Conservation (phyloP, 2,797 vertebrate genomes). For the Menidia menidia region DNA sequence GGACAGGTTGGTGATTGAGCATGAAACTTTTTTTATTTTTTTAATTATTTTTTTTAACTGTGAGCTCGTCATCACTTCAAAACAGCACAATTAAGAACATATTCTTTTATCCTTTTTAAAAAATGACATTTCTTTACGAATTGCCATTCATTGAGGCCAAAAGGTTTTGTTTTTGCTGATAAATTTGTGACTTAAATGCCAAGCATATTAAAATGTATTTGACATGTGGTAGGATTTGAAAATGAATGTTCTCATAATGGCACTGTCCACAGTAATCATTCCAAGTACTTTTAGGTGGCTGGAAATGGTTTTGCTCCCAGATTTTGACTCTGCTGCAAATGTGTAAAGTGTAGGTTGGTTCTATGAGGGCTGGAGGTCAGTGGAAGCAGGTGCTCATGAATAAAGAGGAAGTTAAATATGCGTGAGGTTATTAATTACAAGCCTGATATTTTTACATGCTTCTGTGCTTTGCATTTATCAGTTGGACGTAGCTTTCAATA, state of each 20-base stretch:
- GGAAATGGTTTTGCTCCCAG: conserved; percentile 28
- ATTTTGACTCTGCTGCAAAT: conserved; percentile 35
- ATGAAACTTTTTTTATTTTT: neutral
- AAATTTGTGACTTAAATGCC: conserved; percentile 14
- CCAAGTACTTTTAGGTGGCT: conserved; percentile 34
- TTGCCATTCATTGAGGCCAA: conserved; percentile 27
- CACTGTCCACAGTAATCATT: conserved; percentile 43
- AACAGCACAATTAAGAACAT: conserved; percentile 29
- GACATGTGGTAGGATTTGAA: conserved; percentile 31
- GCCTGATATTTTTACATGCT: conserved; percentile 69
- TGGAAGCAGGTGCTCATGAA: conserved; percentile 81
- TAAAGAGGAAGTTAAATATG: conserved; percentile 77
- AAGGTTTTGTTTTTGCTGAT: conserved; percentile 10
- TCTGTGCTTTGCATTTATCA: conserved; percentile 50
- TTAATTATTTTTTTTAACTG: neutral
- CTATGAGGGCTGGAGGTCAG: conserved; percentile 58
- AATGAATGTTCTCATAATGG: conserved; percentile 38
- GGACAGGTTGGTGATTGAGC: conserved; percentile 2
- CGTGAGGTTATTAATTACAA: conserved; percentile 77
- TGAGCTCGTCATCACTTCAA: conserved; percentile 20
- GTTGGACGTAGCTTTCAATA: conserved; percentile 42
- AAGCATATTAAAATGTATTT: conserved; percentile 25
- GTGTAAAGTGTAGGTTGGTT: conserved; percentile 64
- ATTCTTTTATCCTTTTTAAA: conserved; percentile 3
- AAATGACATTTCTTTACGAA: conserved; percentile 23